A percentile compares a stretch with the other conserved stretches of the same genome.
Conservation (phyloP, 2,888 invertebrate species). For the Nomada fabriciana region DNA sequence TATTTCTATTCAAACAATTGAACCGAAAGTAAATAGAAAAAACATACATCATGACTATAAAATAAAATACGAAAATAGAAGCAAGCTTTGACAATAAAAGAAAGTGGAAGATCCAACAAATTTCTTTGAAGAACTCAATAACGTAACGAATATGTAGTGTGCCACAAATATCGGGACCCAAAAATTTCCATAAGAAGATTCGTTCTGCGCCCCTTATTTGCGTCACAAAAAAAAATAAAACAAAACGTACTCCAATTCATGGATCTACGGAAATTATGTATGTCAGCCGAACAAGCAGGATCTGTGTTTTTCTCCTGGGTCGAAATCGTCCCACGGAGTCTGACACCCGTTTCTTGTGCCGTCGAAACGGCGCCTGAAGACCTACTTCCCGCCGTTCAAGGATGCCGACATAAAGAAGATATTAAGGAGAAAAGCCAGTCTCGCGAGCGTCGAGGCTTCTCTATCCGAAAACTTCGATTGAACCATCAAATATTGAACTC, state of each 20-base stretch:
- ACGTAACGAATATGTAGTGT: too few species aligned
- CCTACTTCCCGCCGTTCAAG: constrained; percentile 52
- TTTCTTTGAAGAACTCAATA: too few species aligned
- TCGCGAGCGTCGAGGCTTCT: neutral
- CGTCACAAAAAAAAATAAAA: too few species aligned
- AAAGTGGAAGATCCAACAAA: too few species aligned
- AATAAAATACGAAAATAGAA: too few species aligned
- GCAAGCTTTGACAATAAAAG: too few species aligned
- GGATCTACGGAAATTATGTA: neutral
- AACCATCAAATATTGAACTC: constrained; percentile 11
- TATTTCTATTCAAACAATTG: too few species aligned
- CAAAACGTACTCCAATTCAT: neutral
- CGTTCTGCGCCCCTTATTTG: neutral
- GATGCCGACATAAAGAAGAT: constrained; percentile 39
- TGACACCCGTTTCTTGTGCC: constrained; percentile 31
- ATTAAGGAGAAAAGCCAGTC: constrained; percentile 4
- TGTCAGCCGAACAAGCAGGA: neutral
- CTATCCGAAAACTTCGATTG: neutral
- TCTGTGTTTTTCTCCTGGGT: constrained; percentile 27
- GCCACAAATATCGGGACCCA: too few species aligned
- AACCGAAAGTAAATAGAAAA: too few species aligned
- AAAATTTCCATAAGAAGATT: too few species aligned
- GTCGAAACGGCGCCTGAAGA: constrained; percentile 53
- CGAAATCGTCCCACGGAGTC: neutral
- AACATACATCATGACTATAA: too few species aligned